Base-by-base conservation (phyloP, 2,113 vertebrate species). In the Pampusana beccarii region DNA sequence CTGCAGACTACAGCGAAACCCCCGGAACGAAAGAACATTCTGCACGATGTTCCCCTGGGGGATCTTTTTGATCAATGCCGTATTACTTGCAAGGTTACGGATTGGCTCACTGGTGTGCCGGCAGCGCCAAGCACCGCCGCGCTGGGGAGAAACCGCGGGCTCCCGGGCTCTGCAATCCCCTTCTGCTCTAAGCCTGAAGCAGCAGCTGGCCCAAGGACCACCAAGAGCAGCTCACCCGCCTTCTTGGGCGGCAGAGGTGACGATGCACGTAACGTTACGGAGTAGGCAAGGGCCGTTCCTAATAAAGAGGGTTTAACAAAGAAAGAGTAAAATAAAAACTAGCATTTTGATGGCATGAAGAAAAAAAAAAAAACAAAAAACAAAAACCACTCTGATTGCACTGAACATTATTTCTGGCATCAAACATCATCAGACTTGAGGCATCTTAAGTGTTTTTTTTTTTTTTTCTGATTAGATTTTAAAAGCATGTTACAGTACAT, bases 351-450 rank as follows among this genome's bases (percentile, higher is more conserved):
- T 95, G 97, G 96, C 94, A 97, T 94, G 96, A 98, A 98, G 98
- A 98, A 98, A 99, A 98, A 98, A 44, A 44, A 44, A 44, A 42
- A 42, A 42, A n/a, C n/a, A n/a, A n/a, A n/a, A n/a, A n/a, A n/a
- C n/a, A n/a, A n/a, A n/a, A n/a, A n/a, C n/a, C n/a, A 98, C 97
- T 98, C 96, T 98, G 98, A 98, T 98, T 98, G 98, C 98, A 98
- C 98, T 98, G 98, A 98, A 98, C 97, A 97, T 98, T 97, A 98
- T 97, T 98, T 98, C 98, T 98, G 99, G 98, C 97, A 93, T 98
- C 98, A 97, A 97, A 98, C 97, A 98, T 98, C 97, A 98, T 98
- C 97, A 97, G 98, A 98, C 98, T 98, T 96, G 97, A 98, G 98
- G 97, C 97, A 97, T 98, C 98, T 98, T 97, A 97, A 98, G 95